Percentiles rank a stretch among this genome's conserved stretches.
phyloP scores from a whole-genome alignment of 2,113 vertebrate genomes.

The Muscicapa adusta region DNA sequence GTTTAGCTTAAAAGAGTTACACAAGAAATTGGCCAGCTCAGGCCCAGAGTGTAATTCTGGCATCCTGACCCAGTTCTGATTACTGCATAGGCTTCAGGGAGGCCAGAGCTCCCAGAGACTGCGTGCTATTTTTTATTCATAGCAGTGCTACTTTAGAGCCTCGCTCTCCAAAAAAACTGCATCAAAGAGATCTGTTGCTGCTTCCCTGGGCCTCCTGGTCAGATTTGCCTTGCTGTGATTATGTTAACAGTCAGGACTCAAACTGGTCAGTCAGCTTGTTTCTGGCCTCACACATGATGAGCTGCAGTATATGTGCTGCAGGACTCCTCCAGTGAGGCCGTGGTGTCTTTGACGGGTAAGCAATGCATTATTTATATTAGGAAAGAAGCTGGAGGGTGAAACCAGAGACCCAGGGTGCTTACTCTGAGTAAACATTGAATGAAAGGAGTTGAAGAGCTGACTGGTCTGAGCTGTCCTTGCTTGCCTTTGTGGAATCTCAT shows the following conservation, averaged over 20 bases:
- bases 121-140: neutral
- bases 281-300: neutral
- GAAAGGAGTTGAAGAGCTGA: neutral
- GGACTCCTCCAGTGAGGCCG: neutral
- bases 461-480: neutral
- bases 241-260: neutral
- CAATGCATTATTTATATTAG: neutral
- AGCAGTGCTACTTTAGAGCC: neutral
- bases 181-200: neutral
- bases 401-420: neutral
- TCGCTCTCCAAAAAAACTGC: neutral
- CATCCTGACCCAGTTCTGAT: neutral
- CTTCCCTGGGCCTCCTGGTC: neutral
- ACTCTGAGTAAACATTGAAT: neutral
- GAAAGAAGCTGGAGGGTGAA: constrained; percentile 10
- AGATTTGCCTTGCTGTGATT: constrained; percentile 1
- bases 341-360: neutral
- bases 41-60: neutral
- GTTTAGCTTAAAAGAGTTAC: neutral
- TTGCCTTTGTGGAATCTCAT: neutral
- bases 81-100: neutral
- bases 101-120: neutral
- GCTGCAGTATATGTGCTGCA: neutral
- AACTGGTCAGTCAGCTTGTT: neutral
- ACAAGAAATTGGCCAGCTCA: neutral